Base-by-base conservation (phyloP, 2,797 vertebrate species). In the Centropyge bicolor region DNA sequence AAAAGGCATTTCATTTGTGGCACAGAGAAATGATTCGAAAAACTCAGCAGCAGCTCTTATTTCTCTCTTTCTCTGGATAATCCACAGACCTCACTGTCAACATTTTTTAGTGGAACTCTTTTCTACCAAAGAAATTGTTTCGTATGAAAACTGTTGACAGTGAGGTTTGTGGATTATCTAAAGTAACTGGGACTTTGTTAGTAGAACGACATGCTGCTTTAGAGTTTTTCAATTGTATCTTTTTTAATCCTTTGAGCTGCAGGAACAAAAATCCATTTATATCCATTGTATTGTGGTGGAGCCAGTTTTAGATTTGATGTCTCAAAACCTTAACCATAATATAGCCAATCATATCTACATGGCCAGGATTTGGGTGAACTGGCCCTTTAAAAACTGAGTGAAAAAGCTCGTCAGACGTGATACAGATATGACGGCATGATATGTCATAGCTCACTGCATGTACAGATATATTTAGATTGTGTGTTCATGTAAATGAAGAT, bases 131-230 rank as follows among this genome's bases (percentile, higher is more conserved):
- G 22, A 67, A 63, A 77, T 52, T 56, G 20, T 78, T 78, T 79
- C 22, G 8, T 69, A 35, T 51, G n/a, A 80, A 57, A 78, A 65
- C 36, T 69, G 80, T 59, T 71, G 79, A 82, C 76, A 74, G 45
- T 1, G 2, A 82, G 24, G 11, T 72, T 45, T 79, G 74, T 61
- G 35, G 52, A 76, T 63, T 59, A 73, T 69, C 63, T 24, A 80
- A 55, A 72, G 54, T 66, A 73, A 72, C 51, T 2, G 4, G 51
- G 17, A 55, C 19, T 35, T 57, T 67, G 38, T 70, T 48, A 69
- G 63, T 77, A 43, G 60, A 76, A 85, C 52, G 49, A 70, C 22
- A 45, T 40, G 10, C 36, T 27, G 16, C 38, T 76, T 36, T 41
- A 57, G 24, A 57, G 19, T 59, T 60, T 55, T 27, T 68, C 20